Evolutionary conservation across 2,113 vertebrate species (phyloP).

Genomic region (Rhinolophus sinicus): DNA sequence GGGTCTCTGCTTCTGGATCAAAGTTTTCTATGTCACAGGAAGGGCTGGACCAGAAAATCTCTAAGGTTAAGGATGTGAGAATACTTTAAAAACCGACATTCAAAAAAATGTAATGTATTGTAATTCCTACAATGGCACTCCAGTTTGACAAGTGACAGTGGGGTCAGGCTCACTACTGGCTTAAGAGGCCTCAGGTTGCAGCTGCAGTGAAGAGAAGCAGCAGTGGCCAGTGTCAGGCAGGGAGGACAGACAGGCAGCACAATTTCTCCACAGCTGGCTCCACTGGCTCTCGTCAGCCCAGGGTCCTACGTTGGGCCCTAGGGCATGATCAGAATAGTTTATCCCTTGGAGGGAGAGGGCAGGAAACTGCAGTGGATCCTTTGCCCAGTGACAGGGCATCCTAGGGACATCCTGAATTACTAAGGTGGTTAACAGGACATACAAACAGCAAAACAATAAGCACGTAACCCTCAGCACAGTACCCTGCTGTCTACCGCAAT

Average conservation of each 20-base stretch:
- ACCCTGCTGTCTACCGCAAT: neutral
- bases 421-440: conserved; percentile 22
- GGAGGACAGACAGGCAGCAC: neutral
- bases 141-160: conserved; percentile 65
- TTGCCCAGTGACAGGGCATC: neutral
- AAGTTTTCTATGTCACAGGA: conserved; percentile 68
- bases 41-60: conserved; percentile 67
- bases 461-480: neutral
- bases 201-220: neutral
- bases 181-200: neutral
- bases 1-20: conserved; percentile 11
- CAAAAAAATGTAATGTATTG: conserved; percentile 49
- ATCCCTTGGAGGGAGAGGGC: neutral
- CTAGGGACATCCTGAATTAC: conserved; percentile 54
- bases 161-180: neutral
- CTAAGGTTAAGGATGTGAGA: conserved; percentile 60
- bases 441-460: neutral
- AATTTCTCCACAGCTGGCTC: neutral
- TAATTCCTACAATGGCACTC: conserved; percentile 61
- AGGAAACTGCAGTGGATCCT: conserved; percentile 42
- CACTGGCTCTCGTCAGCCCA: neutral
- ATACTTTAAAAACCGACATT: conserved; percentile 57
- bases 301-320: neutral
- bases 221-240: neutral
- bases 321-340: neutral